Evolutionary conservation across 2,888 invertebrate genomes (phyloP).

Genomic region (Sarcophaga rosellei): DNA sequence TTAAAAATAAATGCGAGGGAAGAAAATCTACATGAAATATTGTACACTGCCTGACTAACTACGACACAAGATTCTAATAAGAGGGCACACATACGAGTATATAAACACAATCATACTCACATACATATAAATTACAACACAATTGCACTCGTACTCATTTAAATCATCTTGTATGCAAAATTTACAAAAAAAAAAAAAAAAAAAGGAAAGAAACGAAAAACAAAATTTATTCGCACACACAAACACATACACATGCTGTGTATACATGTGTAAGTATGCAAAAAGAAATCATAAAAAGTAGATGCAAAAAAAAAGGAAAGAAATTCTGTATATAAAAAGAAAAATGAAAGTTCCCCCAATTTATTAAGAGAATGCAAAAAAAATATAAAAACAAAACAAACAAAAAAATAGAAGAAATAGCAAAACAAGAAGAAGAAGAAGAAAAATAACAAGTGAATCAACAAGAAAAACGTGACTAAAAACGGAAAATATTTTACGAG

Average conservation of each 20-base stretch:
- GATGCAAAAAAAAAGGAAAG: constrained; percentile 48
- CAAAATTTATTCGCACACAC: background rate
- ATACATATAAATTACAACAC: background rate
- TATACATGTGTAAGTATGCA: constrained; percentile 18
- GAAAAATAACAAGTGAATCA: constrained; percentile 62
- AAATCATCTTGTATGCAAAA: constrained; percentile 48
- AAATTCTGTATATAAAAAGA: constrained; percentile 68
- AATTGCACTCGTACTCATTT: constrained; percentile 35
- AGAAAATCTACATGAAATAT: constrained; percentile 35
- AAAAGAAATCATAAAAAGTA: constrained; percentile 56
- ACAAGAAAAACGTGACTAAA: constrained; percentile 71
- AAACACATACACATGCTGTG: constrained; percentile 18
- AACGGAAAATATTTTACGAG: constrained; percentile 57
- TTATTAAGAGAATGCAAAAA: constrained; percentile 73
- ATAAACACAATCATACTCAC: background rate
- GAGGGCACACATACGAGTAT: constrained; percentile 10
- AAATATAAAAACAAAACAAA: constrained; percentile 8
- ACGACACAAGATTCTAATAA: constrained; percentile 51
- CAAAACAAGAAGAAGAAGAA: constrained; percentile 14
- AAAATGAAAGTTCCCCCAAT: constrained; percentile 80
- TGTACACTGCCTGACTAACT: constrained; percentile 34
- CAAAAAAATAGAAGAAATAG: constrained; percentile 5
- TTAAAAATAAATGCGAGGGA: constrained; percentile 47
- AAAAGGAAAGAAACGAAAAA: background rate
- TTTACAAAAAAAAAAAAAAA: constrained; percentile 33